phyloP scores from a whole-genome alignment of 2,113 vertebrate genomes.

The Hoplias malabaricus region DNA sequence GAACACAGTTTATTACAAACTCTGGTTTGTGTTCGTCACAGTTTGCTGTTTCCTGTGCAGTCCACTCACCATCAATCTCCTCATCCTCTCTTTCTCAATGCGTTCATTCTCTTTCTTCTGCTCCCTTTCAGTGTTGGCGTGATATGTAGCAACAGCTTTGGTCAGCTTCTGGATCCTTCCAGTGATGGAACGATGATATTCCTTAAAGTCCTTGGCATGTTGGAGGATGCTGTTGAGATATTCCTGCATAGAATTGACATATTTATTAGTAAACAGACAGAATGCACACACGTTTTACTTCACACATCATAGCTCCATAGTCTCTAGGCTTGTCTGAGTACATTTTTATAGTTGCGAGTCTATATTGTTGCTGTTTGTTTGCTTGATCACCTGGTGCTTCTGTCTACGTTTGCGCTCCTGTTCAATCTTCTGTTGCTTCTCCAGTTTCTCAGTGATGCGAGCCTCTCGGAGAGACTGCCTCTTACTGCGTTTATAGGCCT shows the following conservation, averaged over 20 bases:
- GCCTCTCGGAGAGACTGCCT: slow-evolving; percentile 92
- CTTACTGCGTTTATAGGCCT: slow-evolving; percentile 98
- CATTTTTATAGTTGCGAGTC: neutral
- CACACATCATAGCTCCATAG: no score
- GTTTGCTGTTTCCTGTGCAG: no score
- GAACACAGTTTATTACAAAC: no score
- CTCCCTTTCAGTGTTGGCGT: slow-evolving; percentile 95
- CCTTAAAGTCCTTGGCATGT: slow-evolving; percentile 98
- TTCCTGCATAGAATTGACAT: slow-evolving; percentile 75
- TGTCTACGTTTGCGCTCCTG: slow-evolving; percentile 94
- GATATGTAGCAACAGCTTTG: slow-evolving; percentile 93
- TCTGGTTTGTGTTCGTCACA: no score
- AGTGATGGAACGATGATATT: slow-evolving; percentile 92
- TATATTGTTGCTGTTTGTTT: neutral
- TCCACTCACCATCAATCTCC: slow-evolving; percentile 86
- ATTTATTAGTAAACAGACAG: neutral
- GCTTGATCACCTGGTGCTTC: slow-evolving; percentile 90
- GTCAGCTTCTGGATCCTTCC: slow-evolving; percentile 96
- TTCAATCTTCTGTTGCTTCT: slow-evolving; percentile 99
- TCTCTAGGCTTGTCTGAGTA: neutral
- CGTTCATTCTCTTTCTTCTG: slow-evolving; percentile 98
- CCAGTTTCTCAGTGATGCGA: slow-evolving; percentile 95
- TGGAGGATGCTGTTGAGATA: slow-evolving; percentile 99
- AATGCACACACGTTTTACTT: no score
- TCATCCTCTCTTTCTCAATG: slow-evolving; percentile 97